These are phyloP conservation scores for Notocelia uddmanniana DNA, from an alignment of 2,888 invertebrate species.

Conservation along the genomic window DNA sequence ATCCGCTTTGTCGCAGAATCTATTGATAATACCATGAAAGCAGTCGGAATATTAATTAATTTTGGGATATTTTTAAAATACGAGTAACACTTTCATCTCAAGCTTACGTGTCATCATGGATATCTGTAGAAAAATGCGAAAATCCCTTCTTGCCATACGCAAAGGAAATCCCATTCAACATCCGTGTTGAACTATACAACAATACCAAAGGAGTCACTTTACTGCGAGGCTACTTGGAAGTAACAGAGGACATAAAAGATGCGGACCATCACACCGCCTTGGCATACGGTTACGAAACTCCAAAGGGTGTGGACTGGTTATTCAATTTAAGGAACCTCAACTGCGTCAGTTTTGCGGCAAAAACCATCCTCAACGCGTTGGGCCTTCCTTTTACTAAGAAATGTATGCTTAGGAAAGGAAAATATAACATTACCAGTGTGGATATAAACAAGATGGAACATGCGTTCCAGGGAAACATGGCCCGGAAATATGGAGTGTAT, in stretches of 20 bases:
- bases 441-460: conserved; percentile 7
- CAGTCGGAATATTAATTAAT: not conserved
- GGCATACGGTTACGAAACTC: conserved; percentile 6
- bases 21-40: not conserved
- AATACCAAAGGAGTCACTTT: conserved; percentile 1
- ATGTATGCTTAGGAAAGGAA: not conserved
- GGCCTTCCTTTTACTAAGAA: conserved; percentile 3
- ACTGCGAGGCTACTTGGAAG: not conserved
- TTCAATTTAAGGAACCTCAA: not conserved
- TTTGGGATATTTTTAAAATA: not conserved
- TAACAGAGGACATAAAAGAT: not conserved
- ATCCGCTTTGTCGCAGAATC: not conserved
- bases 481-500: conserved; percentile 6
- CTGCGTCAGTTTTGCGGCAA: not conserved
- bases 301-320: conserved; percentile 8
- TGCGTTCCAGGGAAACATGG: conserved; percentile 4
- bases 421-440: not conserved
- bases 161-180: not conserved
- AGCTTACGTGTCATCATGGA: conserved; percentile 2
- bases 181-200: conserved; percentile 7
- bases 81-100: not conserved
- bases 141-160: not conserved
- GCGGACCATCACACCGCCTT: not conserved
- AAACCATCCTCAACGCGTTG: not conserved
- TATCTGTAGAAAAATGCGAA: not conserved